Evolutionary conservation across 1,140 invertebrate genomes (phyloP), one percentile per base, ranked within the genome.

Genomic region (Drosophila sechellia): DNA sequence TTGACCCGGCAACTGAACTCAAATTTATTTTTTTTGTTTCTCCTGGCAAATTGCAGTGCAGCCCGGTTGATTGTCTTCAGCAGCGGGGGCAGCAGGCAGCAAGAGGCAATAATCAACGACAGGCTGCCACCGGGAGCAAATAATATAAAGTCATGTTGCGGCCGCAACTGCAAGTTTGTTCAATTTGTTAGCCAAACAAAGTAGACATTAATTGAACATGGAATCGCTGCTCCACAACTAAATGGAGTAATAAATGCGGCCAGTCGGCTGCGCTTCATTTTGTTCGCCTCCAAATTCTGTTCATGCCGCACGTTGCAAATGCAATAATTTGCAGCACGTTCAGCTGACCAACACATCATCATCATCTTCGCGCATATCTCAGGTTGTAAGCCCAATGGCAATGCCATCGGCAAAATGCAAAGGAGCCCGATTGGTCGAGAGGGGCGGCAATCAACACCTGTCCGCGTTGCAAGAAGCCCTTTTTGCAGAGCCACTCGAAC

Each of bases 301-400:
- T 27, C 46, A n/a, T 13, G 43, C 55, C 48, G 76, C 85, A 89
- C 85, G 85, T 85, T 81, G 70, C 57, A 87, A 60, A 63, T 75
- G 66, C 74, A 77, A 90, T 89, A 89, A 89, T 89, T 89, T 90
- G 80, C 85, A 76, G 78, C 80, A 90, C 85, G 85, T 85, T 81
- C 63, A 48, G 57, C 53, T 46, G 66, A 46, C 57, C 58, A 63
- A 52, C 75, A 59, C 68, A 58, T 22, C 54, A 35, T 39, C 74
- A 73, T 60, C 49, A 79, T 69, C 69, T 15, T 59, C 55, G 15
- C 13, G 22, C 2, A 46, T 25, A 42, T 78, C 56, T 37, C 39
- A 10, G 57, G 56, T 22, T 68, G 49, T 70, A 39, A 49, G 5
- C 50, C 22, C 64, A 22, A 65, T 52, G 64, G 46, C 65, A 70